A percentile compares a stretch with the other conserved stretches of the same genome.
phyloP scores from a whole-genome alignment of 2,888 invertebrate genomes.

The Lycocerus yunnanus region DNA sequence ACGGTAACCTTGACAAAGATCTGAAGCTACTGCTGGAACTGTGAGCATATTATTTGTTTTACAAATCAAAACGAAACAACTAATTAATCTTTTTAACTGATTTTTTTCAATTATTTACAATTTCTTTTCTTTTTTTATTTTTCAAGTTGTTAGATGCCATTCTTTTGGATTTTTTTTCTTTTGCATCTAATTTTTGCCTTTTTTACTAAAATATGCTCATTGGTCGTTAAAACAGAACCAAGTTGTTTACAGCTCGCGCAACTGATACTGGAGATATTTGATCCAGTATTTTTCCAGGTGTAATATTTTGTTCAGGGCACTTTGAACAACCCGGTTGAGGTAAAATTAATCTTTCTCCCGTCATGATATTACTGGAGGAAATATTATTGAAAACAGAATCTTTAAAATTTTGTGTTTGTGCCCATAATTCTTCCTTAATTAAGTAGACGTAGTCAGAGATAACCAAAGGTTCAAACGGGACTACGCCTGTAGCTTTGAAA shows the following conservation, averaged over 20 bases:
- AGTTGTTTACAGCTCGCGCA: background rate
- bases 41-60: no score
- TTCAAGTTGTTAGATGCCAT: no score
- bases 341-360: background rate
- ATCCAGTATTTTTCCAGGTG: constrained; percentile 6
- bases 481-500: constrained; percentile 27
- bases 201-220: background rate
- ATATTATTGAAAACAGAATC: background rate
- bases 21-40: no score
- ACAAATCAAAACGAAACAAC: no score
- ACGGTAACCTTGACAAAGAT: no score
- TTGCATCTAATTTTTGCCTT: background rate
- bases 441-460: no score
- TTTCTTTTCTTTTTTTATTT: no score
- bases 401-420: background rate
- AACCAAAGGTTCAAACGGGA: constrained; percentile 28
- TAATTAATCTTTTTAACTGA: no score
- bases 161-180: no score
- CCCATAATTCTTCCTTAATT: constrained; percentile 1
- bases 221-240: constrained; percentile 1
- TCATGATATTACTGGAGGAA: background rate
- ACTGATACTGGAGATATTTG: constrained; percentile 4
- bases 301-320: background rate
- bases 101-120: no score
- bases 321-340: background rate